A percentile compares a stretch with the other conserved stretches of the same genome.
phyloP scores from a whole-genome alignment of 1,140 invertebrate genomes.

The Probaryconus sp. region DNA sequence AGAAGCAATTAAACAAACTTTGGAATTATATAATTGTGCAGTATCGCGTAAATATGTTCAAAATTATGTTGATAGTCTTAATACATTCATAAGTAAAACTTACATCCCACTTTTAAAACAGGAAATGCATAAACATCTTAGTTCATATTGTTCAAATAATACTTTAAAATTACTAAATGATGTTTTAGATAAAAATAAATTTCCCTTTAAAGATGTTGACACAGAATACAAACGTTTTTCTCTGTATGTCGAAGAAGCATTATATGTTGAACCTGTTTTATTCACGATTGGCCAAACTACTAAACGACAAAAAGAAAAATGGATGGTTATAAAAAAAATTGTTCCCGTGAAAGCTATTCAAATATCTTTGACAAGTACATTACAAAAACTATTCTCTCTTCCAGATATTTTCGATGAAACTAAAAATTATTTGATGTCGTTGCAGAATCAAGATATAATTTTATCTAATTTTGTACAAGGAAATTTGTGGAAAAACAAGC shows the following conservation, averaged over 20 bases:
- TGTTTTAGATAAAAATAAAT: constrained; percentile 8
- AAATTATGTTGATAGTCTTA: constrained; percentile 1
- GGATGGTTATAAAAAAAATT: background rate
- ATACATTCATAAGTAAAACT: background rate
- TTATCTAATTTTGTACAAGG: constrained; percentile 1
- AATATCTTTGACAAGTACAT: background rate
- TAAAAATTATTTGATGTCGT: background rate
- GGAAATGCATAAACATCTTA: background rate
- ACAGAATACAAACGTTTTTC: constrained; percentile 11
- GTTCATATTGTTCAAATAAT: background rate
- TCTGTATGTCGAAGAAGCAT: constrained; percentile 4
- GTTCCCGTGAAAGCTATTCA: background rate
- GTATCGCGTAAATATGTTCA: constrained; percentile 15
- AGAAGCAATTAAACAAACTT: constrained; percentile 10
- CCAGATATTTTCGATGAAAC: background rate
- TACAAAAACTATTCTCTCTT: background rate
- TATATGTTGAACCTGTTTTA: background rate
- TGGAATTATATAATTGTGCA: constrained; percentile 14
- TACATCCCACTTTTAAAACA: constrained; percentile 11
- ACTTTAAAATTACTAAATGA: background rate
- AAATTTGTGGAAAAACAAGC: background rate
- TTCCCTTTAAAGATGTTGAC: background rate
- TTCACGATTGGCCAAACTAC: background rate
- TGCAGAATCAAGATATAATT: background rate
- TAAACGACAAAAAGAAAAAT: background rate